Evolutionary conservation across 2,113 vertebrate genomes (phyloP), one percentile per base, ranked within the genome.

Genomic region (Protobothrops flavoviridis): DNA sequence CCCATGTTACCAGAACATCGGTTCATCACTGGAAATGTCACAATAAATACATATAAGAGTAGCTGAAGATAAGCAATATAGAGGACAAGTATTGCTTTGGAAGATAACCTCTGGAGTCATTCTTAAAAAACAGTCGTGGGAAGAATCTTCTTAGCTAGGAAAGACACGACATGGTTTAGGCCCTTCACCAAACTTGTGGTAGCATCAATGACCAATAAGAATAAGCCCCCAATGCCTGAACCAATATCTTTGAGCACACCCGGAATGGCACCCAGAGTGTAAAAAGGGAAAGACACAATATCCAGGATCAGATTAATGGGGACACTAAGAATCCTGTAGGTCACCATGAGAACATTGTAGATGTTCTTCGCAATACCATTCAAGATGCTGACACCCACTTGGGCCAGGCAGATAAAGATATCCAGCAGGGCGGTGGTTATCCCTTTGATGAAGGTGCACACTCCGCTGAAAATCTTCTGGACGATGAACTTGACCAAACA

Each of bases 281-380:
- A 94, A 88, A 98, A 95, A 0, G 98, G 98, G 93, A 98, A 98
- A 50, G 96, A 90, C 39, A 97, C 97, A 0, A 98, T 97, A 23
- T 98, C 97, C 91, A 98, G 94, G 1, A 98, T 0, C 29, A 98
- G 96, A 0, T 94, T 95, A 33, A 97, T 0, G 0, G 98, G 98
- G 91, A 98, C 93, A 64, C 97, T 53, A 89, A 98, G 95, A 57
- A 98, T 88, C 0, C 95, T 94, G 91, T 97, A 98, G 0, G 96
- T 85, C 1, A 97, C 85, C 92, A 91, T 97, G 0, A 93, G 1
- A 17, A 98, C 94, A 4, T 97, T 97, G 90, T 91, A 96, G 15
- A 98, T 93, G 29, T 97, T 97, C 3, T 96, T 94, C 8, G 98
- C 96, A 43, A 98, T 50, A 52, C 97, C 98, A 90, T 97, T 93